Evolutionary conservation across 37 sponge, comb jelly and placozoan species (phyloP).

Genomic region (Amphimedon queenslandica): DNA sequence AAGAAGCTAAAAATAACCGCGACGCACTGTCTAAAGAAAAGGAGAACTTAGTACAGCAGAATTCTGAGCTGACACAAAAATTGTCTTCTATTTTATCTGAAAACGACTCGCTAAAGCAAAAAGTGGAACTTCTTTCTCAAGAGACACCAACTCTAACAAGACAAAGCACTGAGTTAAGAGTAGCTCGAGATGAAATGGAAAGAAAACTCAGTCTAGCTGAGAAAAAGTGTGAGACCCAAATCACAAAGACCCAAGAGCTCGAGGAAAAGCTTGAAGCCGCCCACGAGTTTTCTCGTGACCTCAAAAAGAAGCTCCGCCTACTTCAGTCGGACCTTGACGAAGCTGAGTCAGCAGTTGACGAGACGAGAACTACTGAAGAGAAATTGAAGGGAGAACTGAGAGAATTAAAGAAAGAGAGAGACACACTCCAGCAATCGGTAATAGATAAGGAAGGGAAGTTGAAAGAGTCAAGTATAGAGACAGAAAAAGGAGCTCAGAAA

Average conservation of each 20-base stretch:
- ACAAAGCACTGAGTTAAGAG: conserved; percentile 11
- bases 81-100: neutral
- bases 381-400: neutral
- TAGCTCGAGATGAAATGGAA: conserved; percentile 16
- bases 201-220: neutral
- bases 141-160: neutral
- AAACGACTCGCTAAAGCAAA: neutral
- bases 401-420: neutral
- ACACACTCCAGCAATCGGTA: neutral
- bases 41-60: neutral
- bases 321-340: conserved; percentile 16
- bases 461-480: neutral
- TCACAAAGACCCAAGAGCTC: neutral
- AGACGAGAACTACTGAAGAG: neutral
- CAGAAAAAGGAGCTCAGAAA: neutral
- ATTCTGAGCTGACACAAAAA: conserved; percentile 4
- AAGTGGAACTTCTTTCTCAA: neutral
- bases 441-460: conserved; percentile 1
- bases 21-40: neutral
- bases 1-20: neutral
- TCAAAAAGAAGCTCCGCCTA: neutral
- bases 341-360: neutral
- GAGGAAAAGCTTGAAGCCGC: neutral
- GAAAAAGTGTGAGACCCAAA: neutral
- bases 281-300: neutral